phyloP scores from a whole-genome alignment of 1,140 invertebrate species.

The Drosophila kepulauana region DNA sequence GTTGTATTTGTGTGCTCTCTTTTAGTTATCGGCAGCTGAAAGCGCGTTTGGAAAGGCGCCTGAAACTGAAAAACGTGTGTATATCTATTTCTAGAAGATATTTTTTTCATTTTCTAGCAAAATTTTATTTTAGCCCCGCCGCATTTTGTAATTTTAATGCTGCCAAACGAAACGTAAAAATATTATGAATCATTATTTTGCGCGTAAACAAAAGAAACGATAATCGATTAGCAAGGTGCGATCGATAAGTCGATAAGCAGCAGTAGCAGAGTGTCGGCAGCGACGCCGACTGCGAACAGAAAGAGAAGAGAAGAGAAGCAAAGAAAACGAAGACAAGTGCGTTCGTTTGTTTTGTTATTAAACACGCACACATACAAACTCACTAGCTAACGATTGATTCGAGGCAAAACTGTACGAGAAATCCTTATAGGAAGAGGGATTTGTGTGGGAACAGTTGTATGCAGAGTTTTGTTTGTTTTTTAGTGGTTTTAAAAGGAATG shows the following conservation, averaged over 20 bases:
- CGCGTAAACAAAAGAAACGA: constrained; percentile 64
- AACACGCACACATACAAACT: constrained; percentile 29
- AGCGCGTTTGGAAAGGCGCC: constrained; percentile 40
- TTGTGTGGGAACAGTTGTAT: not conserved
- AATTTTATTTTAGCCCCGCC: constrained; percentile 44
- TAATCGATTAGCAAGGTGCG: constrained; percentile 41
- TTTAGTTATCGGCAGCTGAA: constrained; percentile 31
- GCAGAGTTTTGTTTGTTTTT: no score
- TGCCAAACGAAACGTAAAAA: constrained; percentile 36
- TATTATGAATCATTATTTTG: constrained; percentile 61
- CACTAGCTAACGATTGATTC: constrained; percentile 26
- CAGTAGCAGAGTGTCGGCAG: not conserved
- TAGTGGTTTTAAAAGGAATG: no score
- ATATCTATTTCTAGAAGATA: constrained; percentile 78
- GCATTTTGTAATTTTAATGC: constrained; percentile 42
- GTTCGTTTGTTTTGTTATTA: constrained; percentile 59
- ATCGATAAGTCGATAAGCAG: constrained; percentile 44
- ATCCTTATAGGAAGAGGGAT: not conserved
- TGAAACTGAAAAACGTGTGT: constrained; percentile 73
- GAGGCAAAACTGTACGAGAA: constrained; percentile 41
- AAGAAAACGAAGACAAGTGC: constrained; percentile 42
- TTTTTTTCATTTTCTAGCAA: constrained; percentile 73
- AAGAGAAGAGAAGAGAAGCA: not conserved
- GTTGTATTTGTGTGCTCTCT: not conserved
- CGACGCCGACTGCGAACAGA: not conserved